These are phyloP conservation scores for Sebastes matsubarae DNA, from an alignment of 2,797 vertebrate species.

Conservation along the genomic window DNA sequence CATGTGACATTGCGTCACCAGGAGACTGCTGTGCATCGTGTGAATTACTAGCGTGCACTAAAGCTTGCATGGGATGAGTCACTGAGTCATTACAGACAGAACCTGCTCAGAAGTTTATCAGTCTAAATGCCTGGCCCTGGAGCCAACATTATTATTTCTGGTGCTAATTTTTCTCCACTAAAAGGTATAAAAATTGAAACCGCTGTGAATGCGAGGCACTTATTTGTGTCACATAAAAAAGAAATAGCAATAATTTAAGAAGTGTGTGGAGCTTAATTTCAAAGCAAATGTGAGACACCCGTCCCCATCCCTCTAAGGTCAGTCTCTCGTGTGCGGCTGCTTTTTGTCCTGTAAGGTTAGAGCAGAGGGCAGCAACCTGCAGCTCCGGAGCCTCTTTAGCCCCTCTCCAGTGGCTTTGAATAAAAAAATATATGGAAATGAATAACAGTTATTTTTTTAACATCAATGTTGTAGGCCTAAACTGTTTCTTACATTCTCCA, in stretches of 20 bases:
- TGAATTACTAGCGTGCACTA: conserved; percentile 1
- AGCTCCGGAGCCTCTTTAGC: too few relatives aligned
- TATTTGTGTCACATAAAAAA: conserved; percentile 18
- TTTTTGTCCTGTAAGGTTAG: background rate
- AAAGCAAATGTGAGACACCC: background rate
- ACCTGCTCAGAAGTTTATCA: conserved; percentile 17
- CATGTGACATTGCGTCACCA: conserved; percentile 5
- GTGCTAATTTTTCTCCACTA: background rate
- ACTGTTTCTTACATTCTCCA: too few relatives aligned
- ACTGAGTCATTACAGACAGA: conserved; percentile 4
- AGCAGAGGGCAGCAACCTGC: too few relatives aligned
- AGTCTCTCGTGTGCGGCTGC: conserved; percentile 32
- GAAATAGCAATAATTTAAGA: background rate
- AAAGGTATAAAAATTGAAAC: background rate
- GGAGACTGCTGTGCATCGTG: background rate
- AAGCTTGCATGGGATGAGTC: conserved; percentile 15
- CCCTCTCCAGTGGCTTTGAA: too few relatives aligned
- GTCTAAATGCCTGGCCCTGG: background rate
- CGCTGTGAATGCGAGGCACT: background rate
- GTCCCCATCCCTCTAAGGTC: background rate
- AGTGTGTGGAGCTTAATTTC: conserved; percentile 20
- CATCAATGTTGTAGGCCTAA: too few relatives aligned
- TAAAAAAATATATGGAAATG: too few relatives aligned
- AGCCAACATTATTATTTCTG: conserved; percentile 7
- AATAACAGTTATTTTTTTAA: too few relatives aligned